These are phyloP conservation scores for Stigmatopora nigra DNA, from an alignment of 2,113 vertebrate species.

Conservation along the genomic window DNA sequence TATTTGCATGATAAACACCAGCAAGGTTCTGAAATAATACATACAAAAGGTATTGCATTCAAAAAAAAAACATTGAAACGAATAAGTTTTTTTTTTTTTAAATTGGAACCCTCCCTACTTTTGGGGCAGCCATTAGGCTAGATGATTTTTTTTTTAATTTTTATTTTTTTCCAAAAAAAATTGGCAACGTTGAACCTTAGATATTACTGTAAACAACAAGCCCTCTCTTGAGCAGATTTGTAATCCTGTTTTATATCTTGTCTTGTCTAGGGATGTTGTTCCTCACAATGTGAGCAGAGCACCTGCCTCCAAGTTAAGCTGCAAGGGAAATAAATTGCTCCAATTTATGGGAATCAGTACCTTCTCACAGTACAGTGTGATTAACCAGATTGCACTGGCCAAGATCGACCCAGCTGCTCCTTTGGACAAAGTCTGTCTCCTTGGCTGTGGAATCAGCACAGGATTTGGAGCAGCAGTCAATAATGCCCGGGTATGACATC, in stretches of 20 bases:
- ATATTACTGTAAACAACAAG: neutral
- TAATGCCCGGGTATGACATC: slow-evolving; percentile 65
- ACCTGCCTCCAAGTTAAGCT: slow-evolving; percentile 70
- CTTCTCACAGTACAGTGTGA: slow-evolving; percentile 80
- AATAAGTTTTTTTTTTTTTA: too few relatives aligned
- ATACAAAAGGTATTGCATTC: too few relatives aligned
- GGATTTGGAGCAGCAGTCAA: slow-evolving; percentile 81
- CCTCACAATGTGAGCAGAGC: slow-evolving; percentile 53
- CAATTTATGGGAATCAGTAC: slow-evolving; percentile 76
- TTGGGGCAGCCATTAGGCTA: too few relatives aligned
- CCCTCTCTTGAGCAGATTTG: neutral
- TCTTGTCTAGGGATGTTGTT: slow-evolving; percentile 42
- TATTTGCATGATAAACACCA: too few relatives aligned
- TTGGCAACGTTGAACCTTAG: too few relatives aligned
- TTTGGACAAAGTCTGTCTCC: slow-evolving; percentile 75
- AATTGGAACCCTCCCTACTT: too few relatives aligned
- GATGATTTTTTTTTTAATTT: too few relatives aligned
- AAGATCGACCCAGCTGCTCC: slow-evolving; percentile 74
- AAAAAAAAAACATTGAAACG: too few relatives aligned
- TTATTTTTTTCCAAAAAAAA: too few relatives aligned
- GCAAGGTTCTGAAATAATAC: too few relatives aligned
- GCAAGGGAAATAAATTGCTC: slow-evolving; percentile 71
- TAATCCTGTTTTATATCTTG: neutral
- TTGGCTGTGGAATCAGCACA: slow-evolving; percentile 75
- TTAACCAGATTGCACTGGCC: slow-evolving; percentile 64